Conservation (phyloP, 2,797 vertebrate species). For the Novumbra hubbsi region DNA sequence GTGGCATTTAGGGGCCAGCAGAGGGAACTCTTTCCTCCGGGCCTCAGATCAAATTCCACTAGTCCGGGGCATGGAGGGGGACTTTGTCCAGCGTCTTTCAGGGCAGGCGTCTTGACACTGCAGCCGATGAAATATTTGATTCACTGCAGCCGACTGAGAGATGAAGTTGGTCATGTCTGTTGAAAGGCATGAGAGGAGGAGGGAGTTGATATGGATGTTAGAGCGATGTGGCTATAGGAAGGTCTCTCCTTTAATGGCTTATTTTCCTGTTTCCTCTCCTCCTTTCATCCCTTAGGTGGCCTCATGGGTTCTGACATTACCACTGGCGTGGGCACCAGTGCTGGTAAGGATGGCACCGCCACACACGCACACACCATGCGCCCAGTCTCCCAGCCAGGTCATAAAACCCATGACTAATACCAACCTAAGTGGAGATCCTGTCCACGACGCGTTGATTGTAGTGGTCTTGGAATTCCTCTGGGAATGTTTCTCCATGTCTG, state of each 20-base stretch:
- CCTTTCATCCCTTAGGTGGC: conserved; percentile 86
- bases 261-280: conserved; percentile 35
- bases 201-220: conserved; percentile 46
- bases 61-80: too few relatives aligned
- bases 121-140: too few relatives aligned
- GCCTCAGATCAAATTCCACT: too few relatives aligned
- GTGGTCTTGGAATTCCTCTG: conserved; percentile 63
- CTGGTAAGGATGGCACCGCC: conserved; percentile 84
- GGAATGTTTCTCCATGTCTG: conserved; percentile 60
- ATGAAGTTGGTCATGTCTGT: conserved; percentile 42
- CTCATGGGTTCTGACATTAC: conserved; percentile 98
- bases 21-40: too few relatives aligned
- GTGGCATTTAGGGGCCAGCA: too few relatives aligned
- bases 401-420: conserved; percentile 71
- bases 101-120: too few relatives aligned
- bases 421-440: conserved; percentile 63
- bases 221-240: conserved; percentile 44
- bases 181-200: not conserved
- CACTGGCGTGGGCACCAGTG: conserved; percentile 98
- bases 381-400: conserved; percentile 60
- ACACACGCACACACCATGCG: conserved; percentile 18
- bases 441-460: conserved; percentile 66
- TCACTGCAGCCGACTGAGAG: too few relatives aligned
- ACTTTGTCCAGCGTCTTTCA: too few relatives aligned
- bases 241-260: conserved; percentile 60